Base-by-base conservation (phyloP, 1,140 invertebrate species). In the Drosophila ananassae region DNA sequence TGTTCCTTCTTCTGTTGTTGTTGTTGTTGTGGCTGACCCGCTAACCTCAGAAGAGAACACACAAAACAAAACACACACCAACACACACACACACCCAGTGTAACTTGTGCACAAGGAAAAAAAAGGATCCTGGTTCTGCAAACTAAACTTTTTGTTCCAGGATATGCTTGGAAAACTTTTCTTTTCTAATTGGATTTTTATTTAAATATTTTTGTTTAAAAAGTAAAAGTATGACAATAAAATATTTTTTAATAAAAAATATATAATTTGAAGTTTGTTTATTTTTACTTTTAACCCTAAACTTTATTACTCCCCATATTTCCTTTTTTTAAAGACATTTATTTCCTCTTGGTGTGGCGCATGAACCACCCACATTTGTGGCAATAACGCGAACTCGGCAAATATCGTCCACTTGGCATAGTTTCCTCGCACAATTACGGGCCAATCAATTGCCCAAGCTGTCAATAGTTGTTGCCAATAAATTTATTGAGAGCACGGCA, bases 381-480 rank as follows among this genome's bases (percentile, higher is more conserved):
- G 66, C 51, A 54, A 56, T 56, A 69, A 44, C 41, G 41, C 21
- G 28, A 10, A 48, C 57, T 32, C 28, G 41, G 57, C 7, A 17
- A 56, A 47, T 44, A 41, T 47, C 74, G 22, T 48, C 72, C 75
- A 89, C 79, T 87, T 87, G 82, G 76, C 83, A 79, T 60, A 83
- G 47, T 87, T 87, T 77, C 75, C 53, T 39, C 50, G 75, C 83
- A 82, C 82, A 89, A 89, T 89, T 89, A 83, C 84, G 50, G 61
- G 67, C 47, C 84, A 89, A 89, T 89, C 83, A 89, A 89, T 89
- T 89, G 75, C 57, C 68, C 73, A 58, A 72, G 83, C 76, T 89
- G 83, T 77, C 83, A 89, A 87, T 89, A 87, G 69, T 71, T 76
- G 73, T 80, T 71, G 67, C 61, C 74, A 81, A 89, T 89, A 89